Evolutionary conservation across 2,797 vertebrate species (phyloP).

Genomic region (Orientallactaga sibirica): DNA sequence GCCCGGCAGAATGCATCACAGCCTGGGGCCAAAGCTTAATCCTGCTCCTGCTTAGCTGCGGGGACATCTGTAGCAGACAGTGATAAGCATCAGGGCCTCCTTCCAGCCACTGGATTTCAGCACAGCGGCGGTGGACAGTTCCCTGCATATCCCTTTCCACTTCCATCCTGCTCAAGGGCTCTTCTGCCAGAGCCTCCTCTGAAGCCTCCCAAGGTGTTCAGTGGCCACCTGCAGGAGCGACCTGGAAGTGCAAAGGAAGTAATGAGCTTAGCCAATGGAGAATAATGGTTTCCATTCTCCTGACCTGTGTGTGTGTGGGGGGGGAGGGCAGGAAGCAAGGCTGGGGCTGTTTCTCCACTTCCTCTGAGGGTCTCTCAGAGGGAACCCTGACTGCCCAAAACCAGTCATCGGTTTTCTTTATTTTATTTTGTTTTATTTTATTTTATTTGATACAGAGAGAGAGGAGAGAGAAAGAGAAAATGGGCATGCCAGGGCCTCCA

Average conservation of each 20-base stretch:
- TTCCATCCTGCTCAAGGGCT: not conserved
- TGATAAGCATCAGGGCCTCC: fast-evolving
- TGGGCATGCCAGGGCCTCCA: no score
- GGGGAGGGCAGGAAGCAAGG: no score
- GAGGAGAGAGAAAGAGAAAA: no score
- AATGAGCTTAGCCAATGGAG: not conserved
- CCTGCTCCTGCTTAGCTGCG: not conserved
- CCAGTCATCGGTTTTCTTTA: no score
- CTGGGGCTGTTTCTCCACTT: not conserved
- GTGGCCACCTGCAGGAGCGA: slow-evolving; percentile 38
- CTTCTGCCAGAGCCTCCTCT: not conserved
- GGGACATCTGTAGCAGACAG: not conserved
- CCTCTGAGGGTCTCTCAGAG: not conserved
- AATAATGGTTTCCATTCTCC: not conserved
- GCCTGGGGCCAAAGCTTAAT: not conserved
- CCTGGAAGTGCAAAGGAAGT: not conserved
- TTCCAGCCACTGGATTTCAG: not conserved
- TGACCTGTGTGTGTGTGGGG: no score
- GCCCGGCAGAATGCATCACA: not conserved
- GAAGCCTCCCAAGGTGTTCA: not conserved
- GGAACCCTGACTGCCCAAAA: not conserved
- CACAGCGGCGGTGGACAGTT: not conserved
- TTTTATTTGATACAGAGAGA: no score
- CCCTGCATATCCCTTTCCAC: fast-evolving
- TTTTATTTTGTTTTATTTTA: no score